phyloP scores from a whole-genome alignment of 1,140 invertebrate species.

The Pteromalus puparum region DNA sequence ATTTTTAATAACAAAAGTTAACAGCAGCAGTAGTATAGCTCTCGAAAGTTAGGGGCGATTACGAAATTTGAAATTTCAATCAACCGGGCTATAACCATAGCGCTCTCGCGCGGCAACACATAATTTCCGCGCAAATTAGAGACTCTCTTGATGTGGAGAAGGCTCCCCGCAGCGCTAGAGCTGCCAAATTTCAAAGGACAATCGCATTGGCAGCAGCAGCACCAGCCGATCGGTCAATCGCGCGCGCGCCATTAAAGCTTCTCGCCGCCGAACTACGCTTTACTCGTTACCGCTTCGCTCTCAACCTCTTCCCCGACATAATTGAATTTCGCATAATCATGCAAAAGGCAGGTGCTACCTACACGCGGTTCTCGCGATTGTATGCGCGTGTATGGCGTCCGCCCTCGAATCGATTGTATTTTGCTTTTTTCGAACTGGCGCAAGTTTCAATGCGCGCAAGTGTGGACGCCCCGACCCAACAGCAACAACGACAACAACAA shows the following conservation, averaged over 20 bases:
- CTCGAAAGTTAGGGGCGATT: not conserved
- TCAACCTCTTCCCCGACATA: slow-evolving; percentile 42
- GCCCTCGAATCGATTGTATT: not conserved
- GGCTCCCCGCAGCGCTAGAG: not conserved
- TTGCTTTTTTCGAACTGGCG: not conserved
- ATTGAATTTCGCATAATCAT: slow-evolving; percentile 59
- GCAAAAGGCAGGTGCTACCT: slow-evolving; percentile 23
- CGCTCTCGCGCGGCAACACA: not conserved
- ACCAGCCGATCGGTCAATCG: slow-evolving; percentile 36
- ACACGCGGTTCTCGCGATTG: not conserved
- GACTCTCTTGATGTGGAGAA: slow-evolving; percentile 9
- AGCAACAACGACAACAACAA: not conserved
- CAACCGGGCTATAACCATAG: not conserved
- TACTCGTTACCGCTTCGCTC: not conserved
- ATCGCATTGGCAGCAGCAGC: not conserved
- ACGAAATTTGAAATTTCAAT: slow-evolving; percentile 17
- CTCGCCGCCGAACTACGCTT: slow-evolving; percentile 7
- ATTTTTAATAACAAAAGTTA: not conserved
- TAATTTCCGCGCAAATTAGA: slow-evolving; percentile 33
- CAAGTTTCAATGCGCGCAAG: slow-evolving; percentile 10
- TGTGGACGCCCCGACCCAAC: not conserved
- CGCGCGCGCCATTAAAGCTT: slow-evolving; percentile 16
- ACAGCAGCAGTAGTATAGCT: not conserved
- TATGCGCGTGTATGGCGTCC: not conserved
- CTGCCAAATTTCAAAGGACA: slow-evolving; percentile 30